Evolutionary conservation across 2,113 vertebrate genomes (phyloP).

Genomic region (Etheostoma cragini): DNA sequence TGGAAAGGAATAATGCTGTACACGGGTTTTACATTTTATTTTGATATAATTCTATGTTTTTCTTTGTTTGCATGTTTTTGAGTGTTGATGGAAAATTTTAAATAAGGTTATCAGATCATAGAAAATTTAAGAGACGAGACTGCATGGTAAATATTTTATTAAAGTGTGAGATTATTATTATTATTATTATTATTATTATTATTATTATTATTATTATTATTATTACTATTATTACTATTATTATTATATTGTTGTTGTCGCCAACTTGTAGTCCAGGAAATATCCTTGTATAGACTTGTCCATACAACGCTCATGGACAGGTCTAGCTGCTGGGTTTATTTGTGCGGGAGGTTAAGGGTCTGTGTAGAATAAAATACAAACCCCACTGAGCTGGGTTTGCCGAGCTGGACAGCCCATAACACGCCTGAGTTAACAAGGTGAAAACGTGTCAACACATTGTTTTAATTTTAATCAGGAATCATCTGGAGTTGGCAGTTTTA

Average conservation of each 20-base stretch:
- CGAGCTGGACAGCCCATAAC: background rate
- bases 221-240: constrained; percentile 10
- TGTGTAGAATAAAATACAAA: constrained; percentile 15
- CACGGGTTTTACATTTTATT: background rate
- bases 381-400: background rate
- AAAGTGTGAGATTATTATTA: background rate
- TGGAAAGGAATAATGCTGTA: background rate
- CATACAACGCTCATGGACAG: background rate
- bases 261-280: background rate
- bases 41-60: background rate
- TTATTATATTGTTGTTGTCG: background rate
- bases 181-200: constrained; percentile 1
- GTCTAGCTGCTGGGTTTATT: background rate
- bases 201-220: background rate
- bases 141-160: background rate
- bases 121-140: background rate
- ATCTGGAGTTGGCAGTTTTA: background rate
- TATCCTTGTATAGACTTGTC: background rate
- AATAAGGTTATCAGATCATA: background rate
- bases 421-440: background rate
- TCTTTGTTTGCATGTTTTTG: background rate
- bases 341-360: background rate
- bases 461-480: background rate
- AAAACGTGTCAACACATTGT: background rate
- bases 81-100: background rate